phyloP scores from a whole-genome alignment of 2,113 vertebrate genomes.

The Meriones unguiculatus region DNA sequence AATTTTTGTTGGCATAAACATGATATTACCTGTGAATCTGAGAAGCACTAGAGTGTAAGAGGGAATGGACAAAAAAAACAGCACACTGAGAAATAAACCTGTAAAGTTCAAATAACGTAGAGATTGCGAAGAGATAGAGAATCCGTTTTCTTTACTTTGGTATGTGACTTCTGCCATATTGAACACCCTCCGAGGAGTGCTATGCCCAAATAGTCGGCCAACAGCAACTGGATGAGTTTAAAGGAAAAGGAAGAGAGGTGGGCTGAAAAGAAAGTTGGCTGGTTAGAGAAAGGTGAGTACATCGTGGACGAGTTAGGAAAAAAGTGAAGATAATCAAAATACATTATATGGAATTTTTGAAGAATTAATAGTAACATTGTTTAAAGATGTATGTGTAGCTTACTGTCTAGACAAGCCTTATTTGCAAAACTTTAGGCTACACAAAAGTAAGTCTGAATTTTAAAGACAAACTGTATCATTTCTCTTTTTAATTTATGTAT shows the following conservation, averaged over 20 bases:
- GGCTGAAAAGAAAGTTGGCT: too few relatives aligned
- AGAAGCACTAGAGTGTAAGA: background rate
- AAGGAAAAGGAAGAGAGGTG: background rate
- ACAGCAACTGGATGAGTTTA: background rate
- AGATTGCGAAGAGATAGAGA: background rate
- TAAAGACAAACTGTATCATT: background rate
- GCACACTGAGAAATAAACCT: background rate
- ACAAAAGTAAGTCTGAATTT: background rate
- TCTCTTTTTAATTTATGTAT: background rate
- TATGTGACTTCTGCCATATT: background rate
- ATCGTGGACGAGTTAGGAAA: background rate
- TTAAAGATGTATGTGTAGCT: background rate
- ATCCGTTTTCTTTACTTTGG: background rate
- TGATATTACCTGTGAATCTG: background rate
- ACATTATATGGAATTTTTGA: background rate
- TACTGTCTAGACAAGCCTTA: background rate
- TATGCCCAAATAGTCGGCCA: background rate
- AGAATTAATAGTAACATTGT: background rate
- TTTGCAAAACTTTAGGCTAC: background rate
- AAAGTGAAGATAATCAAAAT: background rate
- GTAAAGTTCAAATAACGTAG: background rate
- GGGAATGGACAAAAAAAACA: background rate
- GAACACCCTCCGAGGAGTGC: too few relatives aligned
- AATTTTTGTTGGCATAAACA: background rate
- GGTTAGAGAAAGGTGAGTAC: background rate